Conservation (phyloP, 2,113 vertebrate genomes). For the Pantherophis guttatus region DNA sequence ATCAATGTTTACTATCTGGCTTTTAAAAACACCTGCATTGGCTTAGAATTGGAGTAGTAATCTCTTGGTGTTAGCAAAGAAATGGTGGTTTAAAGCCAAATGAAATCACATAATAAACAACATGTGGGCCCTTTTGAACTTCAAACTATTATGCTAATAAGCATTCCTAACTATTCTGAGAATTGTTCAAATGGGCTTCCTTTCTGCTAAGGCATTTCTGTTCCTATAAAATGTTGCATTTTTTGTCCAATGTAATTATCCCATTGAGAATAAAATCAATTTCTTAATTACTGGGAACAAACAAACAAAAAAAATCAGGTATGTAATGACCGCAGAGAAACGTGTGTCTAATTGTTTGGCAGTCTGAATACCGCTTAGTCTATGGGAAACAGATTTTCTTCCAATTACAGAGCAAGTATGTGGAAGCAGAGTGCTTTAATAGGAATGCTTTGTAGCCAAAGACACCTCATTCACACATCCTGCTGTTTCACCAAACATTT, state of each 20-base stretch:
- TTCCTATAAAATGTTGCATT: not conserved
- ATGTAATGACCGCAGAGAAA: conserved; percentile 47
- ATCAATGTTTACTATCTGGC: not conserved
- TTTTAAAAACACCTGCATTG: not conserved
- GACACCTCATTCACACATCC: conserved; percentile 78
- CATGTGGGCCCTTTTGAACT: conserved; percentile 54
- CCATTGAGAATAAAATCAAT: conserved; percentile 39
- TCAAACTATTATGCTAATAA: conserved; percentile 46
- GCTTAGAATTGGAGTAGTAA: not conserved
- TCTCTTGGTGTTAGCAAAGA: conserved; percentile 16
- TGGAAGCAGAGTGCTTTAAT: conserved; percentile 78
- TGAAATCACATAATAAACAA: conserved; percentile 52
- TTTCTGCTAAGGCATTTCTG: conserved; percentile 32
- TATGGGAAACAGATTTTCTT: conserved; percentile 73
- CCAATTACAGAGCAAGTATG: conserved; percentile 78
- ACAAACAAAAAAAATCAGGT: conserved; percentile 52
- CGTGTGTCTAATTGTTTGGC: conserved; percentile 62
- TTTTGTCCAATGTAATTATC: conserved; percentile 24
- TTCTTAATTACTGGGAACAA: conserved; percentile 48
- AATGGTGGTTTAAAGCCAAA: conserved; percentile 53
- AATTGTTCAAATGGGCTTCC: conserved; percentile 44
- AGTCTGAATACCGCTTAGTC: conserved; percentile 59
- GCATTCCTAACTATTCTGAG: conserved; percentile 46
- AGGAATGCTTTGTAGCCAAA: conserved; percentile 72
- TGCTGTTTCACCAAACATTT: conserved; percentile 73